These are phyloP conservation scores for Miichthys miiuy DNA, from an alignment of 2,797 vertebrate genomes.

Conservation along the genomic window DNA sequence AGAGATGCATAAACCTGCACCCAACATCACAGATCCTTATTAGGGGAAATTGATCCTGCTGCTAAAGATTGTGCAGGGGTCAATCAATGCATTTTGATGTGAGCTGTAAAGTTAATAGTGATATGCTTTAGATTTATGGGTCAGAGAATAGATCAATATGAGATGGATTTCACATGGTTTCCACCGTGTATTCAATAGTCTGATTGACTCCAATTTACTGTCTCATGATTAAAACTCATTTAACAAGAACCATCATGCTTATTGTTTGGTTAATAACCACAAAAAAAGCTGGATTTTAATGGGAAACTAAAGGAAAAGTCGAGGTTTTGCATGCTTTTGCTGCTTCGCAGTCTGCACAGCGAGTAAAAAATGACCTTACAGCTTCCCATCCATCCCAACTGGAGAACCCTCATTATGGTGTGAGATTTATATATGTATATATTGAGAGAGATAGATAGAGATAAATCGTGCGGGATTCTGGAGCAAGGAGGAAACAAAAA, in stretches of 20 bases:
- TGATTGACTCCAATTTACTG: conserved; percentile 51
- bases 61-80: conserved; percentile 47
- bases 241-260: conserved; percentile 46
- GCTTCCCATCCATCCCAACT: conserved; percentile 71
- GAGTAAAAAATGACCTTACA: conserved; percentile 72
- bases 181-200: conserved; percentile 27
- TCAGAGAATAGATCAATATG: conserved; percentile 60
- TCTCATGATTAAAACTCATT: conserved; percentile 53
- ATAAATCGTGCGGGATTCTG: conserved; percentile 63
- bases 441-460: conserved; percentile 50
- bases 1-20: conserved; percentile 45
- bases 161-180: conserved; percentile 54
- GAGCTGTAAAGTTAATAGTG: conserved; percentile 50
- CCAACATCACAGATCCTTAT: conserved; percentile 64
- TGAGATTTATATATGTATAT: conserved; percentile 69
- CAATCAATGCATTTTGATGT: conserved; percentile 65
- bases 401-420: conserved; percentile 71
- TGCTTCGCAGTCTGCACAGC: conserved; percentile 69
- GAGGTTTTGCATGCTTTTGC: conserved; percentile 61
- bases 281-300: conserved; percentile 40
- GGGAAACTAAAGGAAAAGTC: conserved; percentile 52
- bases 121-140: conserved; percentile 56
- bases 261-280: conserved; percentile 35
- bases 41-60: conserved; percentile 60
- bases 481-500: conserved; percentile 64